Percentiles rank a stretch among this genome's conserved stretches.
phyloP scores from a whole-genome alignment of 1,140 invertebrate genomes.

The Zaprionus nigranus region DNA sequence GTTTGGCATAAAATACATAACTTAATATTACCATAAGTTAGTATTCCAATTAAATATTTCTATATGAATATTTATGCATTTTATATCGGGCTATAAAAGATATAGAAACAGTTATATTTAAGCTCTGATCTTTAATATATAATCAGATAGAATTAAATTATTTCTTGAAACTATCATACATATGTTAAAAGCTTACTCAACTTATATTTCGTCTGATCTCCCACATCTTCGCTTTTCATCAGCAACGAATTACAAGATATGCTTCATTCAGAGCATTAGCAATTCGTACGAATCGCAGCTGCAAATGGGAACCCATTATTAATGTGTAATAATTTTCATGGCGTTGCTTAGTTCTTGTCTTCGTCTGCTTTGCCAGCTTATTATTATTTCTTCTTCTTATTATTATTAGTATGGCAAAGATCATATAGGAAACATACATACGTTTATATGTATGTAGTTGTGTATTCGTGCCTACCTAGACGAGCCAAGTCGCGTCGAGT shows the following conservation, averaged over 20 bases:
- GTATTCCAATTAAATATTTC: too few relatives aligned
- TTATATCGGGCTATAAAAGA: too few relatives aligned
- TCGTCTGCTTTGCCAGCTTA: constrained; percentile 24
- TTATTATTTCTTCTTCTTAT: constrained; percentile 16
- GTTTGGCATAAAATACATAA: too few relatives aligned
- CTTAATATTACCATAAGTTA: too few relatives aligned
- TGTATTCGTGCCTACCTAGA: constrained; percentile 14
- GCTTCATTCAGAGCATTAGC: constrained; percentile 12
- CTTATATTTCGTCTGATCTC: background rate
- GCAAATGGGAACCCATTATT: constrained; percentile 35
- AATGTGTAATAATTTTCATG: constrained; percentile 44
- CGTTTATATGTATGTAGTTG: constrained; percentile 20
- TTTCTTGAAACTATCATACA: background rate
- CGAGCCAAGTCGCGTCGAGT: constrained; percentile 30
- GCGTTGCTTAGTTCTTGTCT: constrained; percentile 32
- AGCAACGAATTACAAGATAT: constrained; percentile 1
- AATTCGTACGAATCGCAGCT: constrained; percentile 10
- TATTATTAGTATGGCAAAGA: constrained; percentile 47
- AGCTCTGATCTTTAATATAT: too few relatives aligned
- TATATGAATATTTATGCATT: too few relatives aligned
- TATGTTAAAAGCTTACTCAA: background rate
- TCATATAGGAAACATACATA: constrained; percentile 22
- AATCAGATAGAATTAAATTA: background rate
- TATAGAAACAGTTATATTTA: too few relatives aligned
- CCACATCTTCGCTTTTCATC: background rate